phyloP scores from a whole-genome alignment of 2,888 invertebrate species.

The Notodonta dromedarius region DNA sequence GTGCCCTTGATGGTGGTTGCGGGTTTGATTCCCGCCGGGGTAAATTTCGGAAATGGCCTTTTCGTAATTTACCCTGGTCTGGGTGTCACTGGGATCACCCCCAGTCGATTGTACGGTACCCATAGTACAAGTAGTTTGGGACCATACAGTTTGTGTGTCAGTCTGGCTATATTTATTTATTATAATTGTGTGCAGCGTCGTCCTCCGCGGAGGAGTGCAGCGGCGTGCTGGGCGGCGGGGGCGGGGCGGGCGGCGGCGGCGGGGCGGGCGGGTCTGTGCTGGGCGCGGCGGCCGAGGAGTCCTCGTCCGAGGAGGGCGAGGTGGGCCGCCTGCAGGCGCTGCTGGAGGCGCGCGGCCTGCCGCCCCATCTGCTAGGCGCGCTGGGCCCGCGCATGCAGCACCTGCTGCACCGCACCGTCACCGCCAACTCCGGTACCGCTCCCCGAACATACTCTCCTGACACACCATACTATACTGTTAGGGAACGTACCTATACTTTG shows the following conservation, averaged over 20 bases:
- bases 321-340: constrained; percentile 97
- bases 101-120: no score
- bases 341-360: constrained; percentile 96
- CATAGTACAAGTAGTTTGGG: no score
- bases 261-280: constrained; percentile 57
- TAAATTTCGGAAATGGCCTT: no score
- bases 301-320: constrained; percentile 93
- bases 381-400: constrained; percentile 98
- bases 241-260: constrained; percentile 51
- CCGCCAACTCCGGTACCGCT: constrained; percentile 84
- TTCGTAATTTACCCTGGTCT: no score
- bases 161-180: no score
- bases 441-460: background rate
- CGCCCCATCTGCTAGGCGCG: constrained; percentile 98
- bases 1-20: no score
- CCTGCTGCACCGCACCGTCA: constrained; percentile 96
- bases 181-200: constrained; percentile 45
- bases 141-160: no score
- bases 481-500: no score
- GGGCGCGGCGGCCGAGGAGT: constrained; percentile 69
- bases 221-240: constrained; percentile 48
- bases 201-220: constrained; percentile 71
- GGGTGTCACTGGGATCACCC: no score
- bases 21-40: no score
- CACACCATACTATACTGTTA: no score